phyloP scores from a whole-genome alignment of 2,113 vertebrate species.

The Leucopsar rothschildi region DNA sequence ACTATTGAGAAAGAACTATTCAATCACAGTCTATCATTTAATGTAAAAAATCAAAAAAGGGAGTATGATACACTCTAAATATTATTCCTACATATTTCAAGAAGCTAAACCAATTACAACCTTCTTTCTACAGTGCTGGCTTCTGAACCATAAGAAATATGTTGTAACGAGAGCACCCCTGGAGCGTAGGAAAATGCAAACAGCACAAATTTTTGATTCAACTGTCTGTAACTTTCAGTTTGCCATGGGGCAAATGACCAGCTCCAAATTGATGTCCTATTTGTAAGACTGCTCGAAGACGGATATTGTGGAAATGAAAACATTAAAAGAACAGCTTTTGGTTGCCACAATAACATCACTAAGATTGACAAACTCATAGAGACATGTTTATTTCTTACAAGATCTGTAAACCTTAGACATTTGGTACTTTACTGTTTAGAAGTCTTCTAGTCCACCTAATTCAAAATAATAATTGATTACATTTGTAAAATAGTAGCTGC shows the following conservation, averaged over 20 bases:
- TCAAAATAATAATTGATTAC: background rate
- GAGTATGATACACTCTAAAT: background rate
- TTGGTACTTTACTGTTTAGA: background rate
- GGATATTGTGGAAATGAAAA: background rate
- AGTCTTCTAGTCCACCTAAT: background rate
- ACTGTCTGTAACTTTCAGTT: rapidly evolving
- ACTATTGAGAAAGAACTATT: background rate
- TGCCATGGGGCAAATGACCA: background rate
- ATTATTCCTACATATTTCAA: background rate
- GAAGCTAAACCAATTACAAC: background rate
- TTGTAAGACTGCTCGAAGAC: background rate
- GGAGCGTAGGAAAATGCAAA: background rate
- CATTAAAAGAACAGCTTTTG: background rate
- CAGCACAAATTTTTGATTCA: background rate
- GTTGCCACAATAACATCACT: background rate
- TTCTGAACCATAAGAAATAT: background rate
- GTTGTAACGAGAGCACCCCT: background rate
- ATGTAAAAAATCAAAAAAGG: background rate
- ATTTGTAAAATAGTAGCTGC: background rate
- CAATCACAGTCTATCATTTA: background rate
- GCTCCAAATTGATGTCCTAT: background rate
- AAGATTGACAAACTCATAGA: background rate
- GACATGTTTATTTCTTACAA: background rate
- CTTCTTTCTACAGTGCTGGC: background rate
- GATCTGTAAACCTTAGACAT: background rate